Base-by-base conservation (phyloP, 2,113 vertebrate species). In the Megaceryle maxima region DNA sequence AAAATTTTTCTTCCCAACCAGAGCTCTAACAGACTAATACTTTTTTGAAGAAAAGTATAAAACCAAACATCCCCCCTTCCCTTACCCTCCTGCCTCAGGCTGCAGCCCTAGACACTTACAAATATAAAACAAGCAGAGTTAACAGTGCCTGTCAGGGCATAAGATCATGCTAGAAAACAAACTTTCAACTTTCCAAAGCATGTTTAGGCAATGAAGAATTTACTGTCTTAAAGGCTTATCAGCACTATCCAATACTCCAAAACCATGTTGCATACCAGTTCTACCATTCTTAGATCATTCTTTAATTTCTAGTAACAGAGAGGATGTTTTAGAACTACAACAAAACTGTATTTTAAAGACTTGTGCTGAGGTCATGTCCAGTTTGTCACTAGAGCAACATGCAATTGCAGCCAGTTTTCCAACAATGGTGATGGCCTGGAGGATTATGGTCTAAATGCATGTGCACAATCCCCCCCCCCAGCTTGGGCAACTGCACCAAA, bases 311-410 rank as follows among this genome's bases (percentile, higher is more conserved):
- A 59, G 19, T 57, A 64, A 75, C 44, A 90, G 37, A 63, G 6
- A 19, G 13, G n/a, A 82, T 63, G 43, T 51, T 86, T 83, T 57
- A n/a, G 6, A 83, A 78, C 51, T 48, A 81, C 60, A 83, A 35
- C 29, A 66, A 59, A 94, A 60, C 6, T 11, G 19, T 69, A 79
- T 69, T 88, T 89, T 80, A 70, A 83, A 93, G 80, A 72, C 41
- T 21, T 28, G 33, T 55, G 59, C 43, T 82, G 83, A 87, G 72
- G 83, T 87, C 70, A 82, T 0, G 0, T 55, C 70, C 92, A 87
- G 59, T 63, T 96, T 87, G 62, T 60, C 88, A 93, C 79, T 88
- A 86, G 60, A 94, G 78, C 63, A 96, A 97, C 77, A 43, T 5
- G 51, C 68, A 63, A 92, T 4, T 73, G 59, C 75, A 90, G 89